Evolutionary conservation across 2,113 vertebrate species (phyloP).

Genomic region (Triplophysa rosa): DNA sequence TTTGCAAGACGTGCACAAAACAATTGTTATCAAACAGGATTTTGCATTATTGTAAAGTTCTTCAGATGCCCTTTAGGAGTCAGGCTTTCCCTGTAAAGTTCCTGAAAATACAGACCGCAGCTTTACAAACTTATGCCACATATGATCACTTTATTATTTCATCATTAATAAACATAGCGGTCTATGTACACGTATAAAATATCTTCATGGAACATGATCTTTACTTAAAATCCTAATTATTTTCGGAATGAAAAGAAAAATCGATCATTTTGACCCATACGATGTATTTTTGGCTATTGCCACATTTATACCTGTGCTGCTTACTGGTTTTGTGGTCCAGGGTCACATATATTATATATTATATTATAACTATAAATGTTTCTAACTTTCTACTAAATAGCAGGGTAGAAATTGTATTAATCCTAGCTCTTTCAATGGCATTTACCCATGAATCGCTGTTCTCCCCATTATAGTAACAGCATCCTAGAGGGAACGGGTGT

Average conservation of each 20-base stretch:
- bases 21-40: not conserved
- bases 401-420: not conserved
- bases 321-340: too few relatives aligned
- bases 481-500: constrained; percentile 64
- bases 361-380: not conserved
- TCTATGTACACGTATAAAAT: too few relatives aligned
- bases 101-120: not conserved
- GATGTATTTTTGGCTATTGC: too few relatives aligned
- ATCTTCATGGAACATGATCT: too few relatives aligned
- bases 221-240: too few relatives aligned
- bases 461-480: constrained; percentile 47
- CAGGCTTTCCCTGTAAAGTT: constrained; percentile 3
- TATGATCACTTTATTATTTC: not conserved
- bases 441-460: not conserved
- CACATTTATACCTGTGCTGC: too few relatives aligned
- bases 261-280: too few relatives aligned
- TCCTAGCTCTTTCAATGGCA: not conserved
- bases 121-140: not conserved
- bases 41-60: not conserved
- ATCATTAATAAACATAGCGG: too few relatives aligned
- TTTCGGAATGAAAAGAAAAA: too few relatives aligned
- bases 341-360: too few relatives aligned
- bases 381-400: not conserved
- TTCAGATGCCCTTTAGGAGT: constrained; percentile 24
- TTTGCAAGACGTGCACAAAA: not conserved